Base-by-base conservation (phyloP, 2,797 vertebrate genomes). In the Myotis findleyi region DNA sequence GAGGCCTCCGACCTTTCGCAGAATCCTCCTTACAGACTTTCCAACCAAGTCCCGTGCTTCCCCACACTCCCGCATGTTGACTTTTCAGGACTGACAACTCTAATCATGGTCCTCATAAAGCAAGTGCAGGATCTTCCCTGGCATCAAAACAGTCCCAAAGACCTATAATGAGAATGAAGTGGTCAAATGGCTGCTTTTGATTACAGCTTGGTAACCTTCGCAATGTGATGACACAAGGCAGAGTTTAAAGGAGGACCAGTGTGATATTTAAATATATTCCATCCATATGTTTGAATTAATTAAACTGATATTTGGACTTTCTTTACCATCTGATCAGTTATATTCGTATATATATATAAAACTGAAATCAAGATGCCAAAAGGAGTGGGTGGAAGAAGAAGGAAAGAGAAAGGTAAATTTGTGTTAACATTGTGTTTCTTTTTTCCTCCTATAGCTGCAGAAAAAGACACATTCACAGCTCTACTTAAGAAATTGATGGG, bases 91-190 rank as follows among this genome's bases (percentile, higher is more conserved):
- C 87, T 96, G 97, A 97, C 96, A 96, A 90, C 89, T 97, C 97
- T 93, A 98, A 98, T 97, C 90, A 94, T 51, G 84, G 75, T 95
- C 82, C 95, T 98, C 93, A 95, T 89, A 94, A 97, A 96, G 71
- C 89, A 73, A 59, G 68, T 77, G 75, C 69, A 96, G 66, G 80
- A 95, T 96, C 94, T 96, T 96, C 95, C 95, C 77, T 71, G 93
- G 85, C 91, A 97, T 92, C 96, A 97, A 97, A 98, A 98, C 47
- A 91, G 88, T 95, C 96, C 87, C 96, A 81, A 97, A 96, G 89
- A 97, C 89, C 91, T 98, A 82, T 96, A 98, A 98, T 98, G 97
- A 97, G 97, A 98, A 97, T 97, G 95, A 97, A 95, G 91, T 89
- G 0, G 10, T 93, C 81, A 64, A 85, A 94, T 96, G 93, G 57